Conservation (phyloP, 2,797 vertebrate species). For the Pyrocephalus nanus region DNA sequence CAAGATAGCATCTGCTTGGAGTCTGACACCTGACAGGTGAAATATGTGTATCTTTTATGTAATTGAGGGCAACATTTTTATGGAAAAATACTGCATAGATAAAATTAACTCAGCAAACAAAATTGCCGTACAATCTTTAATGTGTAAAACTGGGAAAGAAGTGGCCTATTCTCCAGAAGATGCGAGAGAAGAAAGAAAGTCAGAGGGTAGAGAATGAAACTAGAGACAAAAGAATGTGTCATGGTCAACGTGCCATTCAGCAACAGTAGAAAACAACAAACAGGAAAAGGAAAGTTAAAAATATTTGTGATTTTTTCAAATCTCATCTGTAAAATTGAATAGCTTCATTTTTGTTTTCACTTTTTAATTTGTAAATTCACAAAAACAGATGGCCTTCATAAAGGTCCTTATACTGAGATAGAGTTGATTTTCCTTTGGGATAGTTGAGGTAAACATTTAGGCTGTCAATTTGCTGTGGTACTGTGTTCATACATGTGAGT, state of each 20-base stretch:
- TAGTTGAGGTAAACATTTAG: not conserved
- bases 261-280: not conserved
- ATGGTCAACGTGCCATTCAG: not conserved
- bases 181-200: not conserved
- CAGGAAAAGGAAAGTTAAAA: not conserved
- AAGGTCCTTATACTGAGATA: not conserved
- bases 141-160: not conserved
- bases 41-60: slow-evolving; percentile 5
- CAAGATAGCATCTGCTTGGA: slow-evolving; percentile 24
- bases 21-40: slow-evolving; percentile 35
- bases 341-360: not conserved
- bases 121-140: not conserved
- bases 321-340: not conserved
- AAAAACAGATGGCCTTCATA: not conserved
- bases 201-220: not conserved
- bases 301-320: not conserved
- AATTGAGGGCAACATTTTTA: slow-evolving; percentile 1
- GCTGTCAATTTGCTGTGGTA: not conserved
- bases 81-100: not conserved
- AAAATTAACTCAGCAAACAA: not conserved
- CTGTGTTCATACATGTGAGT: not conserved
- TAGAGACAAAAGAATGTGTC: not conserved
- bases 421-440: not conserved
- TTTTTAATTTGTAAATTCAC: not conserved
- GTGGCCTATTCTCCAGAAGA: not conserved